Percentiles rank a stretch among this genome's conserved stretches.
phyloP scores from a whole-genome alignment of 2,113 vertebrate genomes.

The Nymphicus hollandicus region DNA sequence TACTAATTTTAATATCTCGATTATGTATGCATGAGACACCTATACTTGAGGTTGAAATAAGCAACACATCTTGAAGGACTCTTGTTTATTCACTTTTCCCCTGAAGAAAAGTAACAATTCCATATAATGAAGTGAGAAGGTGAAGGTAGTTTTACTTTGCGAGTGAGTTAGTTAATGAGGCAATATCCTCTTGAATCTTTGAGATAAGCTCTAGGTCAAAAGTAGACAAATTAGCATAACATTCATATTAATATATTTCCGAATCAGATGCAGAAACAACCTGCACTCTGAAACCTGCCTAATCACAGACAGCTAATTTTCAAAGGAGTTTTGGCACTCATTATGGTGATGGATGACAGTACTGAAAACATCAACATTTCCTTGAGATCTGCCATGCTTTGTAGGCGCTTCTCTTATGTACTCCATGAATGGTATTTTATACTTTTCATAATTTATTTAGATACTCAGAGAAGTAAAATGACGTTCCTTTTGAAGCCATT shows the following conservation, averaged over 20 bases:
- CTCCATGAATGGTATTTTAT: constrained; percentile 10
- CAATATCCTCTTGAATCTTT: constrained; percentile 76
- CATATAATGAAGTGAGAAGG: constrained; percentile 68
- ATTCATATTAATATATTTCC: constrained; percentile 81
- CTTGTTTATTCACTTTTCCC: constrained; percentile 54
- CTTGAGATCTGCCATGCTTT: constrained; percentile 39
- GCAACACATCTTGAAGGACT: constrained; percentile 31
- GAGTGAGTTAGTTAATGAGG: constrained; percentile 71
- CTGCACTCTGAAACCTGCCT: constrained; percentile 76
- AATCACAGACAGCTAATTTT: constrained; percentile 86
- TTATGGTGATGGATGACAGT: constrained; percentile 89
- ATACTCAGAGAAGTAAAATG: not conserved
- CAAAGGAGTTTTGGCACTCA: constrained; percentile 80
- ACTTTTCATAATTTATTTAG: constrained; percentile 53
- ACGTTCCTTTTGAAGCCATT: not conserved
- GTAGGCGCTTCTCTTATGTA: constrained; percentile 19
- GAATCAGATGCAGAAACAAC: constrained; percentile 72
- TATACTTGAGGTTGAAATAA: constrained; percentile 45
- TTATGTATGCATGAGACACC: constrained; percentile 24
- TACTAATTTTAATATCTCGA: constrained; percentile 37
- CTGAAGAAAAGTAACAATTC: constrained; percentile 40
- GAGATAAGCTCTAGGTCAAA: constrained; percentile 78
- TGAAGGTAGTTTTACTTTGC: constrained; percentile 65
- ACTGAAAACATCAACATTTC: constrained; percentile 67
- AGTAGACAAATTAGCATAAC: constrained; percentile 78